Evolutionary conservation across 2,888 invertebrate genomes (phyloP).

Genomic region (Cheilosia pagana): DNA sequence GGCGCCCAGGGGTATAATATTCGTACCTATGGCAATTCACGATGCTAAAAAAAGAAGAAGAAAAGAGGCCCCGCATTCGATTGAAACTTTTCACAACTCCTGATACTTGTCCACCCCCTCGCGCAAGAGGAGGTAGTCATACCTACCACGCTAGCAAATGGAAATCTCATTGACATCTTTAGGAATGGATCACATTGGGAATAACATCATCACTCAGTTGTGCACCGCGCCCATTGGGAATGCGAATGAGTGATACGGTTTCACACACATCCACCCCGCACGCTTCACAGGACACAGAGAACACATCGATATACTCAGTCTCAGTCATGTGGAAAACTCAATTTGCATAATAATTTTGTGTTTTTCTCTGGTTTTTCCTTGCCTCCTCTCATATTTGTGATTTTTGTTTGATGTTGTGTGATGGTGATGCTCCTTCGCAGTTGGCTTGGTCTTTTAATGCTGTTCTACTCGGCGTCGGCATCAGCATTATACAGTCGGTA

Average conservation of each 20-base stretch:
- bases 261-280: conserved; percentile 44
- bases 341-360: conserved; percentile 82
- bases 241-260: conserved; percentile 41
- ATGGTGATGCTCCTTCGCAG: conserved; percentile 53
- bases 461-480: conserved; percentile 1
- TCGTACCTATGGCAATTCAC: conserved; percentile 26
- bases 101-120: neutral
- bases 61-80: conserved; percentile 8
- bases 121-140: neutral
- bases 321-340: conserved; percentile 83
- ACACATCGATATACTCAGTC: conserved; percentile 77
- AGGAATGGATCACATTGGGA: conserved; percentile 69
- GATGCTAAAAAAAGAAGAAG: neutral
- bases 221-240: conserved; percentile 31
- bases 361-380: conserved; percentile 53
- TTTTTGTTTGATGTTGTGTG: conserved; percentile 34
- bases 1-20: conserved; percentile 25
- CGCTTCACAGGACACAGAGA: conserved; percentile 19
- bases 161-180: conserved; percentile 73
- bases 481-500: neutral
- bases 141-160: conserved; percentile 48
- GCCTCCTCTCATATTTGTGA: conserved; percentile 42
- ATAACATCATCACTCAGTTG: conserved; percentile 73
- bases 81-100: conserved; percentile 44
- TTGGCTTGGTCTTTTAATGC: conserved; percentile 68